A percentile compares a stretch with the other conserved stretches of the same genome.
Conservation (phyloP, 2,113 vertebrate species). For the Crotophaga sulcirostris region DNA sequence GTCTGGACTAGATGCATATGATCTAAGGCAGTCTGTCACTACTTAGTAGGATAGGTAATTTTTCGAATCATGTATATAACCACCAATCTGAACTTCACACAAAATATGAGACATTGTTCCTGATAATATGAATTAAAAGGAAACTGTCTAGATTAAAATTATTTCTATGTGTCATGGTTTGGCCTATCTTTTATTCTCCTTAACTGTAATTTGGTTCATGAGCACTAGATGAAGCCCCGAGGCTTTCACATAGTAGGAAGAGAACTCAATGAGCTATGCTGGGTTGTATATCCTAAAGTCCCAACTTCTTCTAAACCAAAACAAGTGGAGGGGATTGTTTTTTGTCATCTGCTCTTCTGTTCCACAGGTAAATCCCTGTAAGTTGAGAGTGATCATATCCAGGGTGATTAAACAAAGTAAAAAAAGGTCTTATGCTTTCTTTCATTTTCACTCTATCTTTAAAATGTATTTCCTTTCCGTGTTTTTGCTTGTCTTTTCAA, state of each 20-base stretch:
- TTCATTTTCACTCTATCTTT: neutral
- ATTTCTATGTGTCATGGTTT: neutral
- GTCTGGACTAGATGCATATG: neutral
- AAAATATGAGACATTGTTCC: neutral
- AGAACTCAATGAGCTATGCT: neutral
- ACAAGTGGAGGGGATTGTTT: neutral
- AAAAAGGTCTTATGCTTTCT: neutral
- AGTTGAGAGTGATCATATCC: neutral
- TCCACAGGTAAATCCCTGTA: neutral
- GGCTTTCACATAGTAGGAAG: neutral
- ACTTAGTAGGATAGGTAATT: neutral
- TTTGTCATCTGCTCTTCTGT: neutral
- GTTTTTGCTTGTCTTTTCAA: neutral
- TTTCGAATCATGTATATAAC: neutral
- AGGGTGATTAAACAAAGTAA: neutral
- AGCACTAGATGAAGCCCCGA: constrained; percentile 50
- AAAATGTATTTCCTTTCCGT: neutral
- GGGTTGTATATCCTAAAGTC: neutral
- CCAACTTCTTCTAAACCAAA: neutral
- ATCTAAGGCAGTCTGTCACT: neutral
- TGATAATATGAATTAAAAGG: neutral
- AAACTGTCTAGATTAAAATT: neutral
- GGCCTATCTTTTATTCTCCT: neutral
- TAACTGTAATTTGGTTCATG: constrained; percentile 17
- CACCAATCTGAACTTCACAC: neutral